A percentile compares a stretch with the other conserved stretches of the same genome.
phyloP scores from a whole-genome alignment of 2,113 vertebrate species.

The Tychaedon coryphoeus region DNA sequence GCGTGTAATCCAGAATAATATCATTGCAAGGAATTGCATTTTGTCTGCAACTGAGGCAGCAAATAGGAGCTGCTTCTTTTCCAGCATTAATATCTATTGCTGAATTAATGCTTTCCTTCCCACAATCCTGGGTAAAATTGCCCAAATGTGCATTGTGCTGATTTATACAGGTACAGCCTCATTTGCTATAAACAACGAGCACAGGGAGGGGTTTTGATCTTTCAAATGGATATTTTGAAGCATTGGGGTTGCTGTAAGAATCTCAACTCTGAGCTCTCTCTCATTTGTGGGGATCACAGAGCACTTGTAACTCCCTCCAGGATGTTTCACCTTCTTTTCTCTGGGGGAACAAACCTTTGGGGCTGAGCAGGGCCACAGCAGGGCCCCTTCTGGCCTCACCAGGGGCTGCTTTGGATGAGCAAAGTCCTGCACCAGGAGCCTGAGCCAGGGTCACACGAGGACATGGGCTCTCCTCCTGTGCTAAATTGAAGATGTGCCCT shows the following conservation, averaged over 20 bases:
- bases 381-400: background rate
- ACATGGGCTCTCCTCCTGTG: background rate
- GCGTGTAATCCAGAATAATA: slow-evolving; percentile 7
- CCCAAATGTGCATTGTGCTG: background rate
- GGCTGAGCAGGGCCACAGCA: background rate
- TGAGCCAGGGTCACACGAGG: accelerated
- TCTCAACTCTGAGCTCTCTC: background rate
- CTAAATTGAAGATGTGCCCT: background rate
- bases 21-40: slow-evolving; percentile 25
- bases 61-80: background rate
- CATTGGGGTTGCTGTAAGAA: background rate
- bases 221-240: background rate
- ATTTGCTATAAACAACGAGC: background rate
- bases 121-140: background rate
- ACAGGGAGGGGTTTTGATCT: background rate
- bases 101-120: background rate
- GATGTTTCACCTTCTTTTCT: background rate
- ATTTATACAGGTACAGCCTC: background rate
- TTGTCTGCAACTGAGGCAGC: slow-evolving; percentile 3
- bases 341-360: accelerated
- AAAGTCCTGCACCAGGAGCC: background rate
- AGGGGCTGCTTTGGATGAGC: background rate
- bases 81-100: background rate
- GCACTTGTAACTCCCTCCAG: background rate
- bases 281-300: background rate